Evolutionary conservation across 2,888 invertebrate genomes (phyloP).

Genomic region (Hyles lineata): DNA sequence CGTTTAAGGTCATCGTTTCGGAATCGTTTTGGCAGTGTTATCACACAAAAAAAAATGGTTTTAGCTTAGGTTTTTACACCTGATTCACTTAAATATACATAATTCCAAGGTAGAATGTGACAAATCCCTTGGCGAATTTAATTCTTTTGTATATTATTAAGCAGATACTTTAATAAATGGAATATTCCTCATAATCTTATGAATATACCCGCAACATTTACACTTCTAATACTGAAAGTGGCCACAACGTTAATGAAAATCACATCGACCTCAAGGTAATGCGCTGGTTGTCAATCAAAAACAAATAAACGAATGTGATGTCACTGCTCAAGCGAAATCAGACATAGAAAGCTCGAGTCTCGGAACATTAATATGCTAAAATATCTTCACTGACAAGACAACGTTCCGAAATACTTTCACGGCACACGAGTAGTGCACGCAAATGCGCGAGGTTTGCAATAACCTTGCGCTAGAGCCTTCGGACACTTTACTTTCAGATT

Average conservation of each 20-base stretch:
- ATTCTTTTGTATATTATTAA: neutral
- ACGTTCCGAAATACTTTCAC: conserved; percentile 81
- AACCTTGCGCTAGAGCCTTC: conserved; percentile 70
- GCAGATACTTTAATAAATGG: neutral
- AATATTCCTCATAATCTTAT: neutral
- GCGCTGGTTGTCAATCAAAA: neutral
- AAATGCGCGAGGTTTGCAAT: conserved; percentile 65
- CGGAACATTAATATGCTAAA: conserved; percentile 77
- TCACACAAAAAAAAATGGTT: neutral
- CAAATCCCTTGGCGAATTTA: neutral
- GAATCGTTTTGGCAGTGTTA: neutral
- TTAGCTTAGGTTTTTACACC: neutral
- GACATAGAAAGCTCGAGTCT: conserved; percentile 75
- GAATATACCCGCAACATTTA: neutral
- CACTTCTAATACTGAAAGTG: neutral
- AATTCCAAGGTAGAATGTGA: neutral
- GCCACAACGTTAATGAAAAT: conserved; percentile 10
- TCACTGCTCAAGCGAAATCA: conserved; percentile 54
- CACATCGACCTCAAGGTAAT: neutral
- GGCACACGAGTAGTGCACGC: conserved; percentile 74
- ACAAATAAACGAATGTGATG: conserved; percentile 50
- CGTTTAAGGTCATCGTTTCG: too few species aligned
- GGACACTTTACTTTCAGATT: conserved; percentile 60
- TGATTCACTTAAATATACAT: neutral
- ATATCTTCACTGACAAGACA: conserved; percentile 74